phyloP scores from a whole-genome alignment of 1,140 invertebrate species.

The Drosophila pectinifera region DNA sequence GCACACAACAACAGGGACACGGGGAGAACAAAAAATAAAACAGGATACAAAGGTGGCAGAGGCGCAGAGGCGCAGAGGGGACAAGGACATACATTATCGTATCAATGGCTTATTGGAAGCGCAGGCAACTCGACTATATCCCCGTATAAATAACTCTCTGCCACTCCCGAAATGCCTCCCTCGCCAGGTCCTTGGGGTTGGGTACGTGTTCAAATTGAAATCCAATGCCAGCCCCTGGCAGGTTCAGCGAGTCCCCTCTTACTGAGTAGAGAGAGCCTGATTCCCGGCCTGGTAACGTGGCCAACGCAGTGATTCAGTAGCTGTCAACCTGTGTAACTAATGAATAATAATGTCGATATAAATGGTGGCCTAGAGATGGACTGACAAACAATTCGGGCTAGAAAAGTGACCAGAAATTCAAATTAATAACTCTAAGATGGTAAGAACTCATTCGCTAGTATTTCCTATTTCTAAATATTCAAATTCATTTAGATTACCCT shows the following conservation, averaged over 20 bases:
- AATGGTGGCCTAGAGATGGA: not conserved
- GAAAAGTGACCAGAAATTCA: not conserved
- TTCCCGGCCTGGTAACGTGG: not conserved
- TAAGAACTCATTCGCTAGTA: too few relatives aligned
- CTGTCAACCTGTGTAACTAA: constrained; percentile 37
- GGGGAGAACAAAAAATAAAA: not conserved
- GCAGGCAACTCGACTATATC: constrained; percentile 28
- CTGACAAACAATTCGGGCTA: too few relatives aligned
- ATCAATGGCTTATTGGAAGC: constrained; percentile 70
- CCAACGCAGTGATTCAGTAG: constrained; percentile 9
- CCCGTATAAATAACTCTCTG: constrained; percentile 32
- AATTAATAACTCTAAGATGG: too few relatives aligned
- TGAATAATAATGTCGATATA: constrained; percentile 10
- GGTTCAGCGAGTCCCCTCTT: constrained; percentile 22
- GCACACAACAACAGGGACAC: constrained; percentile 3
- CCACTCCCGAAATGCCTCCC: constrained; percentile 8
- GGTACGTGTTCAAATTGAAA: constrained; percentile 66
- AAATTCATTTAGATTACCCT: too few relatives aligned
- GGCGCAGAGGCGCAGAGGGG: not conserved
- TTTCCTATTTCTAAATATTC: too few relatives aligned
- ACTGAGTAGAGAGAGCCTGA: not conserved
- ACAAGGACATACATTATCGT: constrained; percentile 67
- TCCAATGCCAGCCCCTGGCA: constrained; percentile 48
- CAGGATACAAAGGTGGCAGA: too few relatives aligned
- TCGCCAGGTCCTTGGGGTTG: constrained; percentile 4